Conservation (phyloP, 2,888 invertebrate genomes). For the Callyntrura guangdongensis region DNA sequence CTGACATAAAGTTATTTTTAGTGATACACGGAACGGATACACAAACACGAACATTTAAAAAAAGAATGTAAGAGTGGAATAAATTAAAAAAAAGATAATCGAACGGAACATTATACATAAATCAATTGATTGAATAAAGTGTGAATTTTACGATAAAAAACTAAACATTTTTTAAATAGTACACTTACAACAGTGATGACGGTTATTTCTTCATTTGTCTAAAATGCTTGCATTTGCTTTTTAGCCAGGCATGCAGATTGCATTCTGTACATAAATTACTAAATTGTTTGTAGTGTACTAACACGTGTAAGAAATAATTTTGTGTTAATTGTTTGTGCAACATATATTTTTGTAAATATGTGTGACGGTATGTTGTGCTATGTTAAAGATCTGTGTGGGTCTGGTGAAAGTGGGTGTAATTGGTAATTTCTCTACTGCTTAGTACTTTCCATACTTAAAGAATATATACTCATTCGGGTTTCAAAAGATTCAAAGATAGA, state of each 20-base stretch:
- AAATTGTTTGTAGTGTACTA: neutral
- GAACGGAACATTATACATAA: neutral
- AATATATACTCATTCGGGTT: constrained; percentile 4
- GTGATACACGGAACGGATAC: constrained; percentile 18
- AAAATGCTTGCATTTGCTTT: neutral
- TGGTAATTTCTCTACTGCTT: constrained; percentile 28
- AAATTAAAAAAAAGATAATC: neutral
- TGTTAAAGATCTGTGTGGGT: neutral
- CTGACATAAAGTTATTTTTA: constrained; percentile 14
- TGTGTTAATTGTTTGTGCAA: constrained; percentile 46
- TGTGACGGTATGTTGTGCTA: neutral
- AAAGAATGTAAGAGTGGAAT: neutral
- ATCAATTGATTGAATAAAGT: neutral
- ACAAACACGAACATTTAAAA: constrained; percentile 15
- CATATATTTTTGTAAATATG: constrained; percentile 10
- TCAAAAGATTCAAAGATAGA: neutral
- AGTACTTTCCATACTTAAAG: neutral
- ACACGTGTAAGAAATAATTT: neutral
- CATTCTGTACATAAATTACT: constrained; percentile 16
- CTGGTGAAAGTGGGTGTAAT: constrained; percentile 47
- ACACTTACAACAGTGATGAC: neutral
- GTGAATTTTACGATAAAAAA: neutral
- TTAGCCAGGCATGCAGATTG: constrained; percentile 40
- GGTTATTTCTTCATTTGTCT: constrained; percentile 27
- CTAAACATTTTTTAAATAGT: neutral